Percentiles rank a stretch among this genome's conserved stretches.
Evolutionary conservation across 2,113 vertebrate species (phyloP).

Genomic region (Laticauda colubrina): DNA sequence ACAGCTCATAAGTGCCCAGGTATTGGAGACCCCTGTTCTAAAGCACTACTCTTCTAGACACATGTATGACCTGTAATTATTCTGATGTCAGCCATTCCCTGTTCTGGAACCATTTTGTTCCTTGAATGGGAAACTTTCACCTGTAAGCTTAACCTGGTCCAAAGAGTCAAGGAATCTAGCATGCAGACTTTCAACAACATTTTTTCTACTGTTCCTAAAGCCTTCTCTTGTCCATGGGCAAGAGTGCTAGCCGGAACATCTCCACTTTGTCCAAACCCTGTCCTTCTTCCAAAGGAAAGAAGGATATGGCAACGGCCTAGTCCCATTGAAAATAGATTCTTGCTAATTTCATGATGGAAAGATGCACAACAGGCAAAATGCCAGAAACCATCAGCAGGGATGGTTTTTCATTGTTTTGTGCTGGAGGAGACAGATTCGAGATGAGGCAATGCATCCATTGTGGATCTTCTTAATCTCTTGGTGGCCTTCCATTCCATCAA

Average conservation of each 20-base stretch:
- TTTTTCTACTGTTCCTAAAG: background rate
- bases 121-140: background rate
- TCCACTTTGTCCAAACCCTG: background rate
- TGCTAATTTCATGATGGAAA: background rate
- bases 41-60: background rate
- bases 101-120: background rate
- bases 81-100: background rate
- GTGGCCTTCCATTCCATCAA: background rate
- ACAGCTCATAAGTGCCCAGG: no score
- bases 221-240: background rate
- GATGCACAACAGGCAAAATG: background rate
- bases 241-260: background rate
- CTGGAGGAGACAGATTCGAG: background rate
- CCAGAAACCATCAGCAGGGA: background rate
- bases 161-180: background rate
- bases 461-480: background rate
- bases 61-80: background rate
- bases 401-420: background rate
- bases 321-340: background rate
- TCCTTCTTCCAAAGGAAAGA: background rate
- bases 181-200: background rate
- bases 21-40: background rate
- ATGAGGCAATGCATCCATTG: background rate
- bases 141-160: background rate
- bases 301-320: background rate